Conservation (phyloP, 2,797 vertebrate species). For the Molossus alvarezi region DNA sequence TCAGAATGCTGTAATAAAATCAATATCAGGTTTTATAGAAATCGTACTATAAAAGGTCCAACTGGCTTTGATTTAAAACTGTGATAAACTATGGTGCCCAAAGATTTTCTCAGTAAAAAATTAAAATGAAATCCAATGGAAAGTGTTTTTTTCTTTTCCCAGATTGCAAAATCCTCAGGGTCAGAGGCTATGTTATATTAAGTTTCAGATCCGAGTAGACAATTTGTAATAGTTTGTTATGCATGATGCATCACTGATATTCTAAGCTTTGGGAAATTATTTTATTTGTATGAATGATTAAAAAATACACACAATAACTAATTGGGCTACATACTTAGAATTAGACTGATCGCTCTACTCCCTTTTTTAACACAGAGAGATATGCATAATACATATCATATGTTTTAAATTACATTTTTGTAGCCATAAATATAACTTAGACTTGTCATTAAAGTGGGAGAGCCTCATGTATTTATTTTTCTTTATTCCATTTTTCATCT, state of each 20-base stretch:
- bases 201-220: not conserved
- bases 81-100: not conserved
- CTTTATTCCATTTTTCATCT: not conserved
- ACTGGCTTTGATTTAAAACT: conserved; percentile 19
- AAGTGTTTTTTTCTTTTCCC: not conserved
- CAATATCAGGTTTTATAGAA: not conserved
- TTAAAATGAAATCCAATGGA: conserved; percentile 35
- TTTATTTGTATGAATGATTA: not conserved
- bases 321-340: not conserved
- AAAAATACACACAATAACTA: not conserved
- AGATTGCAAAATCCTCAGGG: conserved; percentile 26
- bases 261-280: not conserved
- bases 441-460: conserved; percentile 2
- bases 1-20: not conserved
- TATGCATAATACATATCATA: not conserved
- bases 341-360: not conserved
- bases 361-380: not conserved
- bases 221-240: conserved; percentile 37
- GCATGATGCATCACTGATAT: not conserved
- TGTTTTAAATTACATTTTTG: conserved; percentile 10
- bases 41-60: not conserved
- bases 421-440: conserved; percentile 39
- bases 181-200: not conserved
- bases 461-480: conserved; percentile 25
- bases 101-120: conserved; percentile 25